Percentiles rank a stretch among this genome's conserved stretches.
Evolutionary conservation across 2,888 invertebrate species (phyloP).

Genomic region (Drosophila nr. perissopoda): DNA sequence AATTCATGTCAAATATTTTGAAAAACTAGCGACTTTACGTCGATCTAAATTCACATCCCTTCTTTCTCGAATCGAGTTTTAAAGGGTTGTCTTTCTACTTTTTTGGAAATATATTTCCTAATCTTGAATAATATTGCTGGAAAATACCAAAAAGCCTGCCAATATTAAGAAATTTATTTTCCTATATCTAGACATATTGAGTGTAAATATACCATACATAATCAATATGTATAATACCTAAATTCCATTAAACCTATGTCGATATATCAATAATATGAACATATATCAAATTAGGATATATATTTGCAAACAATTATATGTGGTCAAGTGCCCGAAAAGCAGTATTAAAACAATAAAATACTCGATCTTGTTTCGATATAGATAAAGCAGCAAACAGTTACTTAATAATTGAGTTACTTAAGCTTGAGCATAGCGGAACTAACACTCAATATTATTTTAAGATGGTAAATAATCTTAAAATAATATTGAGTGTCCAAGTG

Average conservation of each 20-base stretch:
- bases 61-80: not conserved
- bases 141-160: not conserved
- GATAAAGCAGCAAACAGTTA: not conserved
- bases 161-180: not conserved
- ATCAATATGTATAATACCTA: not conserved
- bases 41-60: not conserved
- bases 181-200: not conserved
- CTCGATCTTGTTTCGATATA: not conserved
- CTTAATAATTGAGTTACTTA: not conserved
- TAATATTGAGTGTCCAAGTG: not conserved
- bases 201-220: not conserved
- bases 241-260: not conserved
- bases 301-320: too few relatives aligned
- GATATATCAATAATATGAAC: not conserved
- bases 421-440: not conserved
- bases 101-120: not conserved
- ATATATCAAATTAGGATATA: too few relatives aligned
- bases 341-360: not conserved
- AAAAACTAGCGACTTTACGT: not conserved
- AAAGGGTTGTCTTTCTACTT: not conserved
- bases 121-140: not conserved
- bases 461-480: not conserved
- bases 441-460: too few relatives aligned
- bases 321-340: not conserved
- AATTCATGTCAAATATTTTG: not conserved